phyloP scores from a whole-genome alignment of 2,797 vertebrate species.

The Onychomys leucogaster region DNA sequence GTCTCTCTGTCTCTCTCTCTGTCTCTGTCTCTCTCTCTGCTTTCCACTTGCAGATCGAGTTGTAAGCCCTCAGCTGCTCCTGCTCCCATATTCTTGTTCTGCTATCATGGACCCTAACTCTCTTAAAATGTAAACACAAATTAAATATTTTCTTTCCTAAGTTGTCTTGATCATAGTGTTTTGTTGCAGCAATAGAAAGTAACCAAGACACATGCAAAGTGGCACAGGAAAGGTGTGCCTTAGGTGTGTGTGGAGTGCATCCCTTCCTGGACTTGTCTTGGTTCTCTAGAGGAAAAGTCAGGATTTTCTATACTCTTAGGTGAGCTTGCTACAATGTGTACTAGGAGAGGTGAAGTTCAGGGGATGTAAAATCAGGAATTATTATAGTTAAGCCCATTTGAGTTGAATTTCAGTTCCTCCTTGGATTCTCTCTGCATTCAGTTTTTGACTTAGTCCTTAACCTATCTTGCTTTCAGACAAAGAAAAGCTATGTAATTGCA shows the following conservation, averaged over 20 bases:
- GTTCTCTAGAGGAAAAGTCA: background rate
- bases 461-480: background rate
- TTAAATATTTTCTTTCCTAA: background rate
- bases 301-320: background rate
- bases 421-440: background rate
- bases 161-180: background rate
- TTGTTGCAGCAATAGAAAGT: background rate
- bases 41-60: background rate
- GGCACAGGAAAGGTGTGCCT: too few relatives aligned
- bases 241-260: background rate
- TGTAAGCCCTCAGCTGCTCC: background rate
- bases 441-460: conserved; percentile 33
- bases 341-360: background rate
- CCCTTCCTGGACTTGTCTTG: background rate
- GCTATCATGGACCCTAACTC: background rate
- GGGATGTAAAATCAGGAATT: background rate
- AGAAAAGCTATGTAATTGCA: background rate
- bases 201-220: background rate
- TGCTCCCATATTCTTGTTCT: background rate
- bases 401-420: conserved; percentile 35
- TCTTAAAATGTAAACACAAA: background rate
- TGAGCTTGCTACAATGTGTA: background rate
- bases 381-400: background rate
- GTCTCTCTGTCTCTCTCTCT: too few relatives aligned
- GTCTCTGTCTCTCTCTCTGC: background rate